phyloP scores from a whole-genome alignment of 1,140 invertebrate genomes.

The Zaprionus capensis region DNA sequence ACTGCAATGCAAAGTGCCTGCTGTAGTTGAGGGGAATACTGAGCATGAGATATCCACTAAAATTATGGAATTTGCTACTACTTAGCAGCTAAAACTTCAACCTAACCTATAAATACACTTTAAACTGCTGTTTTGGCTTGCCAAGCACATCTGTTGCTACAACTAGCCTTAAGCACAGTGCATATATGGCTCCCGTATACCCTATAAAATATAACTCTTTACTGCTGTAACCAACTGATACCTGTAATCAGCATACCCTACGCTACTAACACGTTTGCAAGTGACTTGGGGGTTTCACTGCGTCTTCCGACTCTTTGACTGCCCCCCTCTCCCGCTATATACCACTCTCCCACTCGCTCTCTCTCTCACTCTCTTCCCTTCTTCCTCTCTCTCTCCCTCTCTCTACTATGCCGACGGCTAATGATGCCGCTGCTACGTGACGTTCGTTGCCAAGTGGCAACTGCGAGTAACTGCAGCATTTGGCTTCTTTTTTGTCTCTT shows the following conservation, averaged over 20 bases:
- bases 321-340: neutral
- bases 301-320: neutral
- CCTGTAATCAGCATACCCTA: neutral
- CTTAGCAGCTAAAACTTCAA: too few species aligned
- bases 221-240: neutral
- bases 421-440: conserved; percentile 80
- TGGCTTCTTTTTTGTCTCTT: conserved; percentile 44
- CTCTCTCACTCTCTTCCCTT: neutral
- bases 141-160: neutral
- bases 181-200: neutral
- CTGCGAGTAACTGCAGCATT: conserved; percentile 23
- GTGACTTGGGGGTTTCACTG: neutral
- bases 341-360: neutral
- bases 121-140: neutral
- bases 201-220: neutral
- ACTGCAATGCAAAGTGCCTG: too few species aligned
- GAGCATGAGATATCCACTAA: too few species aligned
- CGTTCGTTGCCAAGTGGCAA: conserved; percentile 78
- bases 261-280: neutral
- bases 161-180: neutral
- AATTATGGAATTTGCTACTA: too few species aligned
- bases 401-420: conserved; percentile 55
- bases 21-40: too few species aligned
- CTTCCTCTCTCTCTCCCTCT: neutral
- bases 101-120: too few species aligned